Percentiles rank a stretch among this genome's conserved stretches.
These are phyloP conservation scores for Zophobas morio DNA, from an alignment of 1,140 invertebrate species.

Conservation along the genomic window DNA sequence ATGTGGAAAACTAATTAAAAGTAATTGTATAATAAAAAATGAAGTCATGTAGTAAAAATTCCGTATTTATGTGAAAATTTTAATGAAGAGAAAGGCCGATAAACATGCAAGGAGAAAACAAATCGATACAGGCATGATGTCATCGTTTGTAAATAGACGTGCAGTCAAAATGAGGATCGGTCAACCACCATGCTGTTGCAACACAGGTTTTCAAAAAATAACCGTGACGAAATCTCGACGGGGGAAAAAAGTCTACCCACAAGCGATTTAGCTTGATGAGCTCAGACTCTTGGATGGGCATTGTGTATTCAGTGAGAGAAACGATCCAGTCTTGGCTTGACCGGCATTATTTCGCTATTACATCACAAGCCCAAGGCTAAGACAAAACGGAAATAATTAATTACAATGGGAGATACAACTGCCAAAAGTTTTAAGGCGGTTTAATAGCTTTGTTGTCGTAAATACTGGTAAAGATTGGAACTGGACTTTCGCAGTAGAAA, in stretches of 20 bases:
- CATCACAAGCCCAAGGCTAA: slow-evolving; percentile 29
- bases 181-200: not conserved
- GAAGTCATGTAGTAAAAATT: slow-evolving; percentile 16
- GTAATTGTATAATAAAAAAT: slow-evolving; percentile 39
- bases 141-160: slow-evolving; percentile 31
- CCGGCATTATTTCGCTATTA: slow-evolving; percentile 22
- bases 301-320: not conserved
- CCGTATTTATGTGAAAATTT: slow-evolving; percentile 7
- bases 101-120: slow-evolving; percentile 38
- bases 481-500: not conserved
- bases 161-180: not conserved
- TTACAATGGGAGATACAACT: slow-evolving; percentile 22
- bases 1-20: slow-evolving; percentile 3
- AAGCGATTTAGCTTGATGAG: not conserved
- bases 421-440: slow-evolving; percentile 14
- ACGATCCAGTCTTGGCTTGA: not conserved
- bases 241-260: slow-evolving; percentile 13
- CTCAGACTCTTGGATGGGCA: not conserved
- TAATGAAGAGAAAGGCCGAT: slow-evolving; percentile 25
- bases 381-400: slow-evolving; percentile 41
- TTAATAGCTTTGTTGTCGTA: slow-evolving; percentile 5
- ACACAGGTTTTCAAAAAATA: slow-evolving; percentile 3
- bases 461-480: slow-evolving; percentile 13
- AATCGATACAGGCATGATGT: slow-evolving; percentile 40
- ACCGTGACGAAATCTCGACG: slow-evolving; percentile 4